phyloP scores from a whole-genome alignment of 2,797 vertebrate species.

The Halcyon badia region DNA sequence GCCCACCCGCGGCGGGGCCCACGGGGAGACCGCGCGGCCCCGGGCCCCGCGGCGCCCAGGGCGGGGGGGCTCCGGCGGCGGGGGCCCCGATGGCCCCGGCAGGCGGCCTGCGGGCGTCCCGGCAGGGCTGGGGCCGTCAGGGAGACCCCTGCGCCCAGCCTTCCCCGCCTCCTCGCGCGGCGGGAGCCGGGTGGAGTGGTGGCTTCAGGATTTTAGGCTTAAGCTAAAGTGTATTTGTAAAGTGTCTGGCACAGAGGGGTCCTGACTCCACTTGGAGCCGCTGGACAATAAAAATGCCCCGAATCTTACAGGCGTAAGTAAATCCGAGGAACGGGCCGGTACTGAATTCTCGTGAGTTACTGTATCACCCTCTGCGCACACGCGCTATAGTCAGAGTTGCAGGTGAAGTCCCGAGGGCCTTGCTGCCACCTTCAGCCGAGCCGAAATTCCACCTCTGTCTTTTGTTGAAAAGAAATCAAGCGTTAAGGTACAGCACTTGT shows the following conservation, averaged over 20 bases:
- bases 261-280: not conserved
- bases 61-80: too few species aligned
- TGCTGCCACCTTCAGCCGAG: rapidly evolving
- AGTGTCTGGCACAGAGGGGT: too few species aligned
- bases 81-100: too few species aligned
- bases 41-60: too few species aligned
- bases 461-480: not conserved
- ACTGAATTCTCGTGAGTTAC: rapidly evolving
- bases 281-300: rapidly evolving
- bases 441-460: not conserved
- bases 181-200: not conserved
- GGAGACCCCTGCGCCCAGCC: not conserved
- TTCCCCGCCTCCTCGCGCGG: not conserved
- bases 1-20: too few species aligned
- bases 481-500: too few species aligned
- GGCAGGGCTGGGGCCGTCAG: not conserved
- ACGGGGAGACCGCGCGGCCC: too few species aligned
- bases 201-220: not conserved
- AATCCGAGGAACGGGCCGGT: rapidly evolving
- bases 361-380: rapidly evolving
- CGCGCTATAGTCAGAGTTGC: too few species aligned
- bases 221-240: not conserved
- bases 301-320: not conserved
- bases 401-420: rapidly evolving
- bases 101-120: too few species aligned